A percentile compares a stretch with the other conserved stretches of the same genome.
These are phyloP conservation scores for Chaunax sp. DNA, from an alignment of 2,797 vertebrate species.

Conservation along the genomic window DNA sequence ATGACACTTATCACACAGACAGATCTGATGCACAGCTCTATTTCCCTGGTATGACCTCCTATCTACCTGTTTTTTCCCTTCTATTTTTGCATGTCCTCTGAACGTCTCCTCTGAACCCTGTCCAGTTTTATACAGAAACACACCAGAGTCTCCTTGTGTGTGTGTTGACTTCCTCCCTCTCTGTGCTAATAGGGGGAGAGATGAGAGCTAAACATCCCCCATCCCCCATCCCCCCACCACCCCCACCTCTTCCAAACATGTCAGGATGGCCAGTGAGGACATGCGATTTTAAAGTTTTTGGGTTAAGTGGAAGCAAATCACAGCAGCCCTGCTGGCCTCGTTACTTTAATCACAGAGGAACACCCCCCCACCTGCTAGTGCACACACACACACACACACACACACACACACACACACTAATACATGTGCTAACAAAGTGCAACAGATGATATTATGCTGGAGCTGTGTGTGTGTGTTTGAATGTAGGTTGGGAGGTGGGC, in stretches of 20 bases:
- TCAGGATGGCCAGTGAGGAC: constrained; percentile 16
- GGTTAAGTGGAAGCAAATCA: constrained; percentile 57
- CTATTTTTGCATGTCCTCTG: no score
- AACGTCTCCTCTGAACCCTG: no score
- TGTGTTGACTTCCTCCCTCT: constrained; percentile 20
- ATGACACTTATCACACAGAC: no score
- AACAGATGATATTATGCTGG: constrained; percentile 34
- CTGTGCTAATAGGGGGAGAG: constrained; percentile 27
- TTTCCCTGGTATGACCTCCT: no score
- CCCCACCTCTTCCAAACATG: neutral
- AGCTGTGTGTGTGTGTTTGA: constrained; percentile 1
- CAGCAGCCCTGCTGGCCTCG: constrained; percentile 30
- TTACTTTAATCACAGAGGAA: constrained; percentile 53
- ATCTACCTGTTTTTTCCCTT: no score
- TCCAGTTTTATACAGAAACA: no score
- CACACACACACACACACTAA: neutral
- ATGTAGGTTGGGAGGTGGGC: neutral
- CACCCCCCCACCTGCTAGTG: neutral
- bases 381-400: constrained; percentile 1
- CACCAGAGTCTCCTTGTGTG: neutral
- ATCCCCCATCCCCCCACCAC: no score
- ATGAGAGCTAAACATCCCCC: constrained; percentile 35
- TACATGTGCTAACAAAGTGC: constrained; percentile 17
- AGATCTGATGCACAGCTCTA: no score
- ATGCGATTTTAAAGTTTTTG: constrained; percentile 40